Conservation (phyloP, 2,888 invertebrate species). For the Slavum lentiscoides region DNA sequence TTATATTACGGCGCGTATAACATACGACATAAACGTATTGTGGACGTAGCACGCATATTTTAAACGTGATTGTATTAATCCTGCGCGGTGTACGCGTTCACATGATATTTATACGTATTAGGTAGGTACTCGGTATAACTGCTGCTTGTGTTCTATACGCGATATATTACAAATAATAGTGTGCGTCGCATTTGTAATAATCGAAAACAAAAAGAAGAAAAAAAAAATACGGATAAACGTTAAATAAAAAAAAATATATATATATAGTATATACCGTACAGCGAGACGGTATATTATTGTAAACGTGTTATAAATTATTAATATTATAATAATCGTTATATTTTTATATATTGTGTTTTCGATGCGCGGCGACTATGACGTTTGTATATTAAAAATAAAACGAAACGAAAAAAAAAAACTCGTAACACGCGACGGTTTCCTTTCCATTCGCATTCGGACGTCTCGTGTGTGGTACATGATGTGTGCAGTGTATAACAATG, state of each 20-base stretch:
- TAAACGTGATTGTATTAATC: background rate
- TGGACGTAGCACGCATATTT: background rate
- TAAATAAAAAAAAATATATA: background rate
- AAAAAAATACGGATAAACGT: background rate
- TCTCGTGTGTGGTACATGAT: too few species aligned
- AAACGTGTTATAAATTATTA: conserved; percentile 20
- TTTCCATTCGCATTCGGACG: too few species aligned
- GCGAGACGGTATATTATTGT: background rate
- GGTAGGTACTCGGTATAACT: background rate
- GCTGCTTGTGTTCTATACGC: background rate
- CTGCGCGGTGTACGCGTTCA: background rate
- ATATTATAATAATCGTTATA: background rate
- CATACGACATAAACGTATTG: background rate
- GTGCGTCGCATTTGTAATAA: conserved; percentile 1
- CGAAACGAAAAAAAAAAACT: too few species aligned
- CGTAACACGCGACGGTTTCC: too few species aligned
- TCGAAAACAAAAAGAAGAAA: background rate
- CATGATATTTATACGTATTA: background rate
- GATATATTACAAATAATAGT: background rate
- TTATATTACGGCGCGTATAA: background rate
- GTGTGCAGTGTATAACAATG: too few species aligned
- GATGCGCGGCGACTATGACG: background rate
- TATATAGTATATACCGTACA: background rate
- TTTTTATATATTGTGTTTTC: background rate
- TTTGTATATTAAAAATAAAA: background rate